phyloP scores from a whole-genome alignment of 2,888 invertebrate genomes.

The Plagodis pulveraria region DNA sequence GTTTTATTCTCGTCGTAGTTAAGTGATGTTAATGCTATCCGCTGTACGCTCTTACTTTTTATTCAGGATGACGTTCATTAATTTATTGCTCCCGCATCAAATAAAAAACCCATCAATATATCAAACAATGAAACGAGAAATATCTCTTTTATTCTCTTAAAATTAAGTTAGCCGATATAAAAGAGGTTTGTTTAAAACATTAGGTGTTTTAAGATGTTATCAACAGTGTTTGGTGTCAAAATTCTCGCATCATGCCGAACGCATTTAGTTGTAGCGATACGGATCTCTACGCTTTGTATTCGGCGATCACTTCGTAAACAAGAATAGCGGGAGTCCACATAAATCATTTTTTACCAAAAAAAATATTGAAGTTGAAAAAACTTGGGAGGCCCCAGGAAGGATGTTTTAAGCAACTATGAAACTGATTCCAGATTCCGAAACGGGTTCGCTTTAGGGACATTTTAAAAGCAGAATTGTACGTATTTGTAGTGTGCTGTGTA shows the following conservation, averaged over 20 bases:
- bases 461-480: conserved; percentile 17
- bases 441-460: conserved; percentile 14
- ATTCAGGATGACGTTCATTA: conserved; percentile 16
- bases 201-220: conserved; percentile 82
- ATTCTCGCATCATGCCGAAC: conserved; percentile 83
- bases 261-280: conserved; percentile 73
- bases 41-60: conserved; percentile 24
- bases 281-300: conserved; percentile 76
- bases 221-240: conserved; percentile 81
- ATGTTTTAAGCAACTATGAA: conserved; percentile 19
- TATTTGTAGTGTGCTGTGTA: conserved; percentile 21
- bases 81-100: conserved; percentile 25
- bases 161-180: conserved; percentile 82
- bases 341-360: conserved; percentile 64
- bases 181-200: conserved; percentile 84
- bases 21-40: conserved; percentile 48
- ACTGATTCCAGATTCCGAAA: conserved; percentile 14
- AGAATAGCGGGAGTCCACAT: conserved; percentile 81
- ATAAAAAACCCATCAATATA: conserved; percentile 56
- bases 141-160: conserved; percentile 75
- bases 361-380: conserved; percentile 21
- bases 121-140: conserved; percentile 62
- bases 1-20: conserved; percentile 40
- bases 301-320: conserved; percentile 76
- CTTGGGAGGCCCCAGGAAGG: conserved; percentile 21